Percentiles rank a stretch among this genome's conserved stretches.
These are phyloP conservation scores for Gastrophysa polygoni DNA, from an alignment of 2,888 invertebrate genomes.

Conservation along the genomic window DNA sequence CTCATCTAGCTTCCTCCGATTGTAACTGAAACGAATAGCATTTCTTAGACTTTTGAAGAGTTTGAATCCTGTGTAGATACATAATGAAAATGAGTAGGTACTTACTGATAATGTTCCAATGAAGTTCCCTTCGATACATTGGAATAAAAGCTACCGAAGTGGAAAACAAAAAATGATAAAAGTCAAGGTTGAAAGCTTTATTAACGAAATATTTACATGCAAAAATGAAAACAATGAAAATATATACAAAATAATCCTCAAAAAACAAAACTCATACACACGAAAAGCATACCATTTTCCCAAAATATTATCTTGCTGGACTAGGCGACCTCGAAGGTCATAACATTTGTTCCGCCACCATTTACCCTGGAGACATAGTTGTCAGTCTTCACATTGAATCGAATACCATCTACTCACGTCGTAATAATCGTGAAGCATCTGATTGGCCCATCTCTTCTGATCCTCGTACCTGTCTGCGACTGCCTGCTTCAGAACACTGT, in stretches of 20 bases:
- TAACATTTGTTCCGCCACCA: conserved; percentile 65
- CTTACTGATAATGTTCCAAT: background rate
- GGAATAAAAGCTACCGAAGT: background rate
- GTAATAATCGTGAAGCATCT: conserved; percentile 66
- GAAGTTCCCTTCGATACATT: no score
- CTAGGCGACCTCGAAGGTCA: conserved; percentile 64
- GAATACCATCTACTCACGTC: conserved; percentile 62
- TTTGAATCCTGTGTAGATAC: conserved; percentile 6
- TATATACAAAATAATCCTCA: conserved; percentile 30
- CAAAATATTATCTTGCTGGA: conserved; percentile 62
- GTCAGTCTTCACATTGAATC: no score
- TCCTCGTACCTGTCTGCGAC: conserved; percentile 68
- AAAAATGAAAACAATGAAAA: conserved; percentile 34
- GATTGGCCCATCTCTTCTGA: conserved; percentile 59
- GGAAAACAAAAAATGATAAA: conserved; percentile 36
- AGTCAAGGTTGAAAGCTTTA: conserved; percentile 40
- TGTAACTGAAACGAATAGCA: conserved; percentile 65
- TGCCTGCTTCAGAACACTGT: conserved; percentile 66
- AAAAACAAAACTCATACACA: conserved; percentile 31
- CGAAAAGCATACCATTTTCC: conserved; percentile 56
- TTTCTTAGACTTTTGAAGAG: background rate
- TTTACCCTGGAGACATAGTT: conserved; percentile 60
- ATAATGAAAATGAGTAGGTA: no score
- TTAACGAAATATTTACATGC: conserved; percentile 44
- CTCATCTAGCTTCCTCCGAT: conserved; percentile 81